phyloP scores from a whole-genome alignment of 2,113 vertebrate genomes.

The Pantherophis guttatus region DNA sequence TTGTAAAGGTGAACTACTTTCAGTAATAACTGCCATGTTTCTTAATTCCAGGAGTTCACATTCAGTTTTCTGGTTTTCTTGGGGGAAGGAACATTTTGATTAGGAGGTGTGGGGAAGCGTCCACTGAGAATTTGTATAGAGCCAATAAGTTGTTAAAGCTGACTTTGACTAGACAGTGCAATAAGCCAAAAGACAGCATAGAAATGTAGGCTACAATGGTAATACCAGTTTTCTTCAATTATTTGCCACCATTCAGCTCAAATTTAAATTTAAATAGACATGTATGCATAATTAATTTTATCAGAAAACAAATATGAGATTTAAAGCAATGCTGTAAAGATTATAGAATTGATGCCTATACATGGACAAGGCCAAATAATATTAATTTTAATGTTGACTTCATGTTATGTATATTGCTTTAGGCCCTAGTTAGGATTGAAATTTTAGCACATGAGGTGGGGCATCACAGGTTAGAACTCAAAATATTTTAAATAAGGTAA shows the following conservation, averaged over 20 bases:
- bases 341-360: neutral
- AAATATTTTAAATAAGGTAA: neutral
- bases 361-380: neutral
- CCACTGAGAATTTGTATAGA: neutral
- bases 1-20: neutral
- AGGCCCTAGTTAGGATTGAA: neutral
- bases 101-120: neutral
- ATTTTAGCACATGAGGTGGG: neutral
- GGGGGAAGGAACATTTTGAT: neutral
- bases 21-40: neutral
- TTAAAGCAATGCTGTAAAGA: neutral
- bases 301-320: neutral
- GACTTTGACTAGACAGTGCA: neutral
- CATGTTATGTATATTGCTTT: neutral
- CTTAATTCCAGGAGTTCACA: neutral
- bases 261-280: neutral
- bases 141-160: neutral
- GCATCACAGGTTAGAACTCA: neutral
- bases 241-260: neutral
- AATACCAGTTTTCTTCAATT: neutral
- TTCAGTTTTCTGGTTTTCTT: neutral
- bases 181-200: neutral
- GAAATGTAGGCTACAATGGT: neutral
- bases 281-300: neutral
- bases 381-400: neutral